These are phyloP conservation scores for Microplitis deprimator DNA, from an alignment of 2,888 invertebrate species.

Conservation along the genomic window DNA sequence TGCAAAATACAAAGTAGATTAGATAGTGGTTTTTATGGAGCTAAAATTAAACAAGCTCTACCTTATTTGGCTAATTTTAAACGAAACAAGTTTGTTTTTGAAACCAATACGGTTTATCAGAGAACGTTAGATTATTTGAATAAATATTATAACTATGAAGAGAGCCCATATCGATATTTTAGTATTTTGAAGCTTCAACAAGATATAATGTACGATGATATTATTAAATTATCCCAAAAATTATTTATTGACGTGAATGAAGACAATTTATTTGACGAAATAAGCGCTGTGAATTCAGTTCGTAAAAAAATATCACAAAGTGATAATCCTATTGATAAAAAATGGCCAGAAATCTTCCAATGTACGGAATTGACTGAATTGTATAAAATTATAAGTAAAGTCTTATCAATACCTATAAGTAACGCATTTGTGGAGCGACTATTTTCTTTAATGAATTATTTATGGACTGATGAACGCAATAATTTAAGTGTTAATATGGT, in stretches of 20 bases:
- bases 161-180: background rate
- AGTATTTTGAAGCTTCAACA: background rate
- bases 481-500: background rate
- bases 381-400: background rate
- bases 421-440: background rate
- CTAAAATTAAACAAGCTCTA: background rate
- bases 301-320: background rate
- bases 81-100: background rate
- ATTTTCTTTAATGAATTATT: background rate
- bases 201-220: background rate
- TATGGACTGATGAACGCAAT: background rate
- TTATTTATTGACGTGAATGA: background rate
- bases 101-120: slow-evolving; percentile 1
- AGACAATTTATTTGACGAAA: slow-evolving; percentile 4
- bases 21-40: background rate
- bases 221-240: background rate
- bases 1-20: slow-evolving; percentile 2
- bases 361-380: background rate
- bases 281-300: background rate
- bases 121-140: background rate
- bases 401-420: background rate
- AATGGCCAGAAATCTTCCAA: background rate
- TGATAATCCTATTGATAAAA: background rate
- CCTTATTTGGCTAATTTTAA: background rate
- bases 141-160: background rate